A percentile compares a stretch with the other conserved stretches of the same genome.
Conservation (phyloP, 2,113 vertebrate genomes). For the Oryzias celebensis region DNA sequence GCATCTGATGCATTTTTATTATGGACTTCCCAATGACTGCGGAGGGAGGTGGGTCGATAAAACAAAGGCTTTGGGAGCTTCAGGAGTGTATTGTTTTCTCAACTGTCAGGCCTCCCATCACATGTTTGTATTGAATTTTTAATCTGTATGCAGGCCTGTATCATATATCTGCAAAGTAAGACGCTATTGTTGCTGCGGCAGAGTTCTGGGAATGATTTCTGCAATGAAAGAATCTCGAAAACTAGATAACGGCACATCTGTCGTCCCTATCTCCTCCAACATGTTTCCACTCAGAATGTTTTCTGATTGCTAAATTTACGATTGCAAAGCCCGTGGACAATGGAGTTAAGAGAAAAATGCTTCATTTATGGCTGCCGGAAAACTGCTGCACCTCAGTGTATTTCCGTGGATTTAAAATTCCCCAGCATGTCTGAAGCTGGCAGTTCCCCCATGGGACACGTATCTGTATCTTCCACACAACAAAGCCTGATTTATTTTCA, state of each 20-base stretch:
- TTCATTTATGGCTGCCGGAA: slow-evolving; percentile 27
- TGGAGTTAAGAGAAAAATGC: slow-evolving; percentile 31
- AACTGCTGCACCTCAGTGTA: slow-evolving; percentile 32
- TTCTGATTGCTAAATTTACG: slow-evolving; percentile 24
- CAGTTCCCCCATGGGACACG: slow-evolving; percentile 46
- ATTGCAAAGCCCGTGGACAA: slow-evolving; percentile 44
- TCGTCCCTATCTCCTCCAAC: slow-evolving; percentile 23
- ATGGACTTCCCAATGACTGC: slow-evolving; percentile 54
- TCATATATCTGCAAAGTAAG: slow-evolving; percentile 60
- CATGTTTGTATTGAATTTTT: slow-evolving; percentile 55
- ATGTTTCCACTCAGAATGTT: slow-evolving; percentile 28
- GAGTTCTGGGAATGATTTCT: slow-evolving; percentile 29
- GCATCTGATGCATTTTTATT: slow-evolving; percentile 74
- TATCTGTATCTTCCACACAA: slow-evolving; percentile 49
- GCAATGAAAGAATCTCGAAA: slow-evolving; percentile 30
- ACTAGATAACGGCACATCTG: slow-evolving; percentile 28
- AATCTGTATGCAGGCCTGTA: slow-evolving; percentile 43
- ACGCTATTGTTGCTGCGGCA: slow-evolving; percentile 27
- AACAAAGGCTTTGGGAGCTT: slow-evolving; percentile 59
- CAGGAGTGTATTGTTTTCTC: slow-evolving; percentile 58
- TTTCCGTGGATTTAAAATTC: slow-evolving; percentile 50
- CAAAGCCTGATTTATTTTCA: slow-evolving; percentile 64
- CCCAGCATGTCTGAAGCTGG: slow-evolving; percentile 36
- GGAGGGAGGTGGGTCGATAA: slow-evolving; percentile 53
- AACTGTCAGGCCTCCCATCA: slow-evolving; percentile 55